Evolutionary conservation across 2,888 invertebrate genomes (phyloP).

Genomic region (Teinopalpus imperialis): DNA sequence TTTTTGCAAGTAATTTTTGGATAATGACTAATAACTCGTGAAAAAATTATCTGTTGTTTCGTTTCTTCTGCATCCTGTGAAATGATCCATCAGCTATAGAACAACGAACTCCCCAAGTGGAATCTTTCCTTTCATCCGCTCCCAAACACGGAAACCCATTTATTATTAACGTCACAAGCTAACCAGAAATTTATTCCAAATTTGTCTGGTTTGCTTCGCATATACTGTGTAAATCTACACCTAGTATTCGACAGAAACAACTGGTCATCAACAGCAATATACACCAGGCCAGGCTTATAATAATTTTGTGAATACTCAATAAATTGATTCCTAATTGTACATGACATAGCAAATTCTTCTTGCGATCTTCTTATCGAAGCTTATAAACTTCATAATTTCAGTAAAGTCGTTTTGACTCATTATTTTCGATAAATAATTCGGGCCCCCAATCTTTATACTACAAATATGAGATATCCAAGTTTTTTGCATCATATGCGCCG

Average conservation of each 20-base stretch:
- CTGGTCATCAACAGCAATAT: slow-evolving; percentile 18
- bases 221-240: slow-evolving; percentile 10
- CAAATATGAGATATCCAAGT: slow-evolving; percentile 28
- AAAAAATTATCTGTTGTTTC: slow-evolving; percentile 1
- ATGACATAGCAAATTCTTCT: slow-evolving; percentile 32
- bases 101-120: slow-evolving; percentile 17
- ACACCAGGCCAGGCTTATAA: no score
- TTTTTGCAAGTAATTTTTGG: slow-evolving; percentile 1
- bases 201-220: no score
- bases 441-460: slow-evolving; percentile 36
- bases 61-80: neutral
- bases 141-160: no score
- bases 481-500: slow-evolving; percentile 34
- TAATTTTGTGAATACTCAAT: slow-evolving; percentile 8
- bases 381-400: slow-evolving; percentile 33
- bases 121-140: no score
- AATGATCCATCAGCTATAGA: slow-evolving; percentile 1
- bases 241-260: slow-evolving; percentile 18
- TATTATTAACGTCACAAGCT: slow-evolving; percentile 21
- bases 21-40: no score
- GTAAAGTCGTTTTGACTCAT: slow-evolving; percentile 34
- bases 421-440: slow-evolving; percentile 32
- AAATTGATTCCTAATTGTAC: slow-evolving; percentile 6
- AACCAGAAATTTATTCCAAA: slow-evolving; percentile 21
- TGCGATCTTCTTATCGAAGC: slow-evolving; percentile 31